Evolutionary conservation across 2,113 vertebrate species (phyloP), one percentile per base, ranked within the genome.

Genomic region (Sakesphorus luctuosus): DNA sequence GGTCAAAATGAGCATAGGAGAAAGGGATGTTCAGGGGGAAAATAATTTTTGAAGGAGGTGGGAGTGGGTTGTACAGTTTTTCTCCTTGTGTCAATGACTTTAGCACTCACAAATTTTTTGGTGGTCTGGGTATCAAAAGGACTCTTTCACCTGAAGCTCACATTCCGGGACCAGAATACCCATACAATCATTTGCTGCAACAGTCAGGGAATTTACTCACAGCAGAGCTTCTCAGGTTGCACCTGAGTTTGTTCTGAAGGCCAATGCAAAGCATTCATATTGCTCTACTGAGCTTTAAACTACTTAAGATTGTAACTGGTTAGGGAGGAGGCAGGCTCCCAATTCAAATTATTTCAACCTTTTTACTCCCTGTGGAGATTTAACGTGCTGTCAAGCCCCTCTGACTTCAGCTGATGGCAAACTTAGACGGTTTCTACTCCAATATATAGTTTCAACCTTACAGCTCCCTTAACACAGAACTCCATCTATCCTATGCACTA

Each of bases 321-420:
- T 90, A 69, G 88, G 72, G 86, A 95, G n/a, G 55, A 55, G 63
- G 38, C 72, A 61, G 47, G 66, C 25, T 97, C 84, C 65, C 80
- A 91, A n/a, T 90, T 92, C 89, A 94, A 96, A 96, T 93, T 95
- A 93, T 94, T 92, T 95, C 80, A 90, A 78, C 28, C 47, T 38
- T 95, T 81, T 78, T 53, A 67, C 40, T 92, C 89, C 61, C 91
- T 72, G 29, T 65, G 73, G 93, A 94, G 47, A 81, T 28, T 92
- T 92, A 84, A 61, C 35, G 16, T 63, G 46, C 72, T 84, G 76
- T 77, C 90, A 93, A 92, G 28, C 12, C 75, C 40, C 68, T 79
- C 80, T 77, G 69, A 78, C 56, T 94, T 92, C 76, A 90, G 65
- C 20, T 84, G 61, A 84, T 0, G 33, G 86, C 52, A 96, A 79